Evolutionary conservation across 2,113 vertebrate genomes (phyloP), one percentile per base, ranked within the genome.

Genomic region (Cercocebus atys): DNA sequence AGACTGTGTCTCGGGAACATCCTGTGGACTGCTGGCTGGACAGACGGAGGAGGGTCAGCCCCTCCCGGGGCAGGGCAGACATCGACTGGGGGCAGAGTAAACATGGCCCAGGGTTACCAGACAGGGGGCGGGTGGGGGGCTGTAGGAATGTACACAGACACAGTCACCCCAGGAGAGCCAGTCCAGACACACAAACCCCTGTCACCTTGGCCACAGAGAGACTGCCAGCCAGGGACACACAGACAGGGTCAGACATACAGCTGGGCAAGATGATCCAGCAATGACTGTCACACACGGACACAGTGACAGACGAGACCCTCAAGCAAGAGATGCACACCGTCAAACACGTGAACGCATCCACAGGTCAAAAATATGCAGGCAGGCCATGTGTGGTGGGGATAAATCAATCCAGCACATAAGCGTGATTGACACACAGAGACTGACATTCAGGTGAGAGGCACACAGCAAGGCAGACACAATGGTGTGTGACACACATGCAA

Each of bases 1-100:
- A 97, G 97, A 93, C 96, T 30, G 94, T 35, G 98, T 98, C 98
- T 98, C 82, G 97, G 85, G 96, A 97, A 98, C 98, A 98, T 98
- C 98, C 98, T 98, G 98, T 98, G 92, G 97, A 96, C 84, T 61
- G 91, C 96, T 79, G 83, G 95, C 97, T 95, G 98, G 97, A 97
- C 97, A 97, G 95, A 96, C 75, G 10, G 76, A 92, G 18, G 61
- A 92, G 95, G 97, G 95, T 97, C 97, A 97, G 93, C 91, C 95
- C 97, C 92, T 97, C 97, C 96, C 93, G 20, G 64, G 92, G 80
- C 97, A 95, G 95, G 87, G 96, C 96, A 96, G 88, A 97, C 94
- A 93, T 94, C 27, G 9, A 61, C 95, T 97, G 92, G 96, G 97
- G 97, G 96, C 97, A 98, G 94, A 98, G 76, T 97, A 98, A 98